Evolutionary conservation across 2,113 vertebrate species (phyloP).

Genomic region (Alectura lathami): DNA sequence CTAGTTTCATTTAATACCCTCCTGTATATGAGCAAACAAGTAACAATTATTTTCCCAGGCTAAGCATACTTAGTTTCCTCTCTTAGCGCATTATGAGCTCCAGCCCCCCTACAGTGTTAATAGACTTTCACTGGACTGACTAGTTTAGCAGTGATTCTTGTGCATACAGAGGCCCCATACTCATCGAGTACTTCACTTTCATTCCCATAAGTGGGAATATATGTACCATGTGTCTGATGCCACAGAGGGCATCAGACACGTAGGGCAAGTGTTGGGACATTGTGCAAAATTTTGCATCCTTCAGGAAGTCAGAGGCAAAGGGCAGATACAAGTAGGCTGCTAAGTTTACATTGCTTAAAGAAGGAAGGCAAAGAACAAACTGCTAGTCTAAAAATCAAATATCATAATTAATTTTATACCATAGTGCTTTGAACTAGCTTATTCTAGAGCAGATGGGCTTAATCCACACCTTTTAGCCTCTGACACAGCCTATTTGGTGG

Average conservation of each 20-base stretch:
- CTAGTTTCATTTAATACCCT: background rate
- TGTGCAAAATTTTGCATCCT: background rate
- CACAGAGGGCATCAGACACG: background rate
- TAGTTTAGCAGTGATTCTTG: background rate
- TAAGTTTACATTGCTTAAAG: background rate
- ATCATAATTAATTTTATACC: background rate
- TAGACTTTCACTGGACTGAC: background rate
- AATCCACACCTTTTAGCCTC: background rate
- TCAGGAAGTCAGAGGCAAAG: background rate
- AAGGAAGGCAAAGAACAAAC: background rate
- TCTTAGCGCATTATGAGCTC: background rate
- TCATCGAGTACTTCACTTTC: background rate
- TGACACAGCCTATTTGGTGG: background rate
- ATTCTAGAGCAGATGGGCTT: background rate
- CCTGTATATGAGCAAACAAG: background rate
- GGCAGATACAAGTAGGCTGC: background rate
- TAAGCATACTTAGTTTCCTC: background rate
- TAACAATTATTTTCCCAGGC: background rate
- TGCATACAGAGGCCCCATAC: background rate
- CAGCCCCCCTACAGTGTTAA: background rate
- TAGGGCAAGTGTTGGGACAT: background rate
- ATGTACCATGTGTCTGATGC: too few species aligned
- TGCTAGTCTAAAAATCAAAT: background rate
- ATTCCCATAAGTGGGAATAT: background rate
- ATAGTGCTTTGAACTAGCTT: background rate